These are phyloP conservation scores for Callorhinus ursinus DNA, from an alignment of 2,113 vertebrate genomes.

Conservation along the genomic window DNA sequence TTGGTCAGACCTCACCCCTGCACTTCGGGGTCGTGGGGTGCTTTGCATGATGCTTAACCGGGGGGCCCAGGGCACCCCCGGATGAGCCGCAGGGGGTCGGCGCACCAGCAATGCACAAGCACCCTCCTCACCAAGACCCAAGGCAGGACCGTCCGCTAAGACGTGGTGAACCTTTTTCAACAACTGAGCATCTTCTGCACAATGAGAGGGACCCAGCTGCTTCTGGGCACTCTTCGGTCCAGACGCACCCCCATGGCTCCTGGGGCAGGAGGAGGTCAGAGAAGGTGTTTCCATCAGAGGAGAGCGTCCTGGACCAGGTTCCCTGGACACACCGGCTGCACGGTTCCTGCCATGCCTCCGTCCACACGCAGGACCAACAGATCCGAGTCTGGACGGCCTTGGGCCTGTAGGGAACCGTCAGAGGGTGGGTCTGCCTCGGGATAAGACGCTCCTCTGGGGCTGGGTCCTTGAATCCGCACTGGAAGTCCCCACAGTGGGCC, in stretches of 20 bases:
- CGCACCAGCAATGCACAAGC: accelerated
- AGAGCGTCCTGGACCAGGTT: neutral
- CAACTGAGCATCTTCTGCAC: accelerated
- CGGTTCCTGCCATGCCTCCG: neutral
- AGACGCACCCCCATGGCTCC: neutral
- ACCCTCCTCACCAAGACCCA: no score
- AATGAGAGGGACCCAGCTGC: accelerated
- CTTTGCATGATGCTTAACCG: accelerated
- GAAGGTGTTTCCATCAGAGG: neutral
- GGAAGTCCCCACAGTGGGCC: accelerated
- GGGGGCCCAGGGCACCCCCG: no score
- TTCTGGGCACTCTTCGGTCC: accelerated
- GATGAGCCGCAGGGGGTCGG: accelerated
- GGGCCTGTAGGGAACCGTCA: accelerated
- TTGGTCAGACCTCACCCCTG: neutral
- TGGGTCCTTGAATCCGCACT: accelerated
- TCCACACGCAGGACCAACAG: neutral
- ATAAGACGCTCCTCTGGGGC: accelerated
- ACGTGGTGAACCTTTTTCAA: accelerated
- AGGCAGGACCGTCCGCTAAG: accelerated
- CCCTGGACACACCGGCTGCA: neutral
- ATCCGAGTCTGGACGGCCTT: accelerated
- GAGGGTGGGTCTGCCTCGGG: no score
- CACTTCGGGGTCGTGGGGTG: accelerated
- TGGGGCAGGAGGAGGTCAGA: accelerated